phyloP scores from a whole-genome alignment of 1,140 invertebrate genomes.

The Antheraea pernyi region DNA sequence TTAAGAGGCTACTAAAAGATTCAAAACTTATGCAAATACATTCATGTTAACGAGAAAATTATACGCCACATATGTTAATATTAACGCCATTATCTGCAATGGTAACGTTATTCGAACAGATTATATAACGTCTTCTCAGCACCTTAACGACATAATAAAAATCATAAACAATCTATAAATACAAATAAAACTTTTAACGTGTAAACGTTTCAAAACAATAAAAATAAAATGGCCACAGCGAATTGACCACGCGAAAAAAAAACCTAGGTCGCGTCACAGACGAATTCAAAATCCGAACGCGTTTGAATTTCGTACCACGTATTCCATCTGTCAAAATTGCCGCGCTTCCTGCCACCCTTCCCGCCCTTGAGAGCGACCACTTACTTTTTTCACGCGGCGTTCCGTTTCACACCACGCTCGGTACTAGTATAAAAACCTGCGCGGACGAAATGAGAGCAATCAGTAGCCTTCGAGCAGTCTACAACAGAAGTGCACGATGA shows the following conservation, averaged over 20 bases:
- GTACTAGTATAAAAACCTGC: conserved; percentile 62
- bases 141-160: neutral
- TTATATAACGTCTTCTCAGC: neutral
- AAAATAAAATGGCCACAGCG: neutral
- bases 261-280: neutral
- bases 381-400: conserved; percentile 72
- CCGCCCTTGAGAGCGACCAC: conserved; percentile 67
- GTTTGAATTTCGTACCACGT: conserved; percentile 7
- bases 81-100: neutral
- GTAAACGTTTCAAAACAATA: neutral
- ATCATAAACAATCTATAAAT: neutral
- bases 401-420: conserved; percentile 58
- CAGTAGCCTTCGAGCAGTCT: conserved; percentile 77
- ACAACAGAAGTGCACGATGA: conserved; percentile 76
- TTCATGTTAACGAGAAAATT: neutral
- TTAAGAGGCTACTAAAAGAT: conserved; percentile 6
- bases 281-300: conserved; percentile 1
- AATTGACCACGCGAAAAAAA: neutral
- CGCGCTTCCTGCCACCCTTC: conserved; percentile 31
- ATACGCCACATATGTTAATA: neutral
- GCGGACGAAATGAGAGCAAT: conserved; percentile 66
- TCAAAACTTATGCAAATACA: conserved; percentile 9
- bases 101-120: neutral
- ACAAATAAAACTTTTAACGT: neutral
- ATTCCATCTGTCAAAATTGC: conserved; percentile 31